Conservation (phyloP, 1,140 invertebrate genomes). For the Harpegnathos saltator region DNA sequence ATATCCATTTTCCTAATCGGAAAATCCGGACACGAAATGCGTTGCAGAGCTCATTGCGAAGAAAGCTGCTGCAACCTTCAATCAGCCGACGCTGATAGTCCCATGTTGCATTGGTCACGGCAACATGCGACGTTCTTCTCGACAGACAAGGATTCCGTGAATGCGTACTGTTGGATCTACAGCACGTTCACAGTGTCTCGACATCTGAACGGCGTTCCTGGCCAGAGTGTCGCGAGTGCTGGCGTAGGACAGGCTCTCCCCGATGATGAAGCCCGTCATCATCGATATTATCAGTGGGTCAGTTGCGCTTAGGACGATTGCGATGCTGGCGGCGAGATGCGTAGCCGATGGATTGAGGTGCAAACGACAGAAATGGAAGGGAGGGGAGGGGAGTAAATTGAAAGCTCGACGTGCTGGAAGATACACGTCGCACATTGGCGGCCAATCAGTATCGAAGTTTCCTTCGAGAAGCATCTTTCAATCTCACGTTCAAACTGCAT, state of each 20-base stretch:
- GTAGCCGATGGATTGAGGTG: not conserved
- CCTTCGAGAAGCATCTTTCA: too few species aligned
- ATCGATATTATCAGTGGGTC: constrained; percentile 90
- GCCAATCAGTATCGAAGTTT: not conserved
- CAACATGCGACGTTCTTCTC: not conserved
- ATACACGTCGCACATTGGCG: not conserved
- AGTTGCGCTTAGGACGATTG: constrained; percentile 59
- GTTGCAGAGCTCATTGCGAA: too few species aligned
- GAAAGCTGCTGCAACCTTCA: too few species aligned
- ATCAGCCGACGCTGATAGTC: too few species aligned
- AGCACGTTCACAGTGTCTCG: constrained; percentile 87
- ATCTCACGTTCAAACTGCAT: too few species aligned
- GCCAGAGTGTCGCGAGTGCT: constrained; percentile 75
- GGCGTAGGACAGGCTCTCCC: constrained; percentile 78
- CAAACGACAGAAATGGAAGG: too few species aligned
- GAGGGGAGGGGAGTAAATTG: not conserved
- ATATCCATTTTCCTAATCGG: too few species aligned
- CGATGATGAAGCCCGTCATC: constrained; percentile 84
- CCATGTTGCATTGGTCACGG: too few species aligned
- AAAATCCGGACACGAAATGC: too few species aligned
- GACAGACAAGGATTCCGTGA: constrained; percentile 83
- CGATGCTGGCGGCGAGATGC: constrained; percentile 2
- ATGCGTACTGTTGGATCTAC: constrained; percentile 90
- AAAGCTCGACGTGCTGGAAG: not conserved
- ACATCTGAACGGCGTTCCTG: constrained; percentile 74